Evolutionary conservation across 1,140 invertebrate genomes (phyloP).

Genomic region (Ceratitis capitata): DNA sequence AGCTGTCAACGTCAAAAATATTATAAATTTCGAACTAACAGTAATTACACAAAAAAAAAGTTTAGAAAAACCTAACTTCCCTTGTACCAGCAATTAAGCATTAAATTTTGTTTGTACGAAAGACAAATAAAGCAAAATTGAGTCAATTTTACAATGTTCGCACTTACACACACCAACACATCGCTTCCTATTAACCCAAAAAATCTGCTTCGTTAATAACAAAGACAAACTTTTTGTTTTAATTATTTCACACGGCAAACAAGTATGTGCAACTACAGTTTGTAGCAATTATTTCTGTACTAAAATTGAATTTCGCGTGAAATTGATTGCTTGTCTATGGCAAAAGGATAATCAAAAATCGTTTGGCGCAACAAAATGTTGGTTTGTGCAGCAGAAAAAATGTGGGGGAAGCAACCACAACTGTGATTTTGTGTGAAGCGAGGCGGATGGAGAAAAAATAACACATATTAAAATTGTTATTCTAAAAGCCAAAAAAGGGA

Average conservation of each 20-base stretch:
- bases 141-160: neutral
- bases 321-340: neutral
- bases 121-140: neutral
- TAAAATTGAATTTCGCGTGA: neutral
- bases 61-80: neutral
- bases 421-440: neutral
- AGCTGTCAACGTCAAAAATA: too few relatives aligned
- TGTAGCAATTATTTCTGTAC: neutral
- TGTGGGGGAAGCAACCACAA: neutral
- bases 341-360: neutral
- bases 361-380: neutral
- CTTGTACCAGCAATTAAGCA: neutral
- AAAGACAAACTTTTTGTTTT: neutral
- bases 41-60: neutral
- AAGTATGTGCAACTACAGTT: neutral
- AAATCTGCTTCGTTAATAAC: neutral
- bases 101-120: neutral
- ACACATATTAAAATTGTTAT: neutral
- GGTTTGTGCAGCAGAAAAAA: neutral
- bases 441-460: neutral
- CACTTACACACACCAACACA: neutral
- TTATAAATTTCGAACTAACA: neutral
- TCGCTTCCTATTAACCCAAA: neutral
- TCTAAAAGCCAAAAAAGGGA: neutral
- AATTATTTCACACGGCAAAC: too few relatives aligned